phyloP scores from a whole-genome alignment of 2,113 vertebrate genomes.

The Antechinus stuartii region DNA sequence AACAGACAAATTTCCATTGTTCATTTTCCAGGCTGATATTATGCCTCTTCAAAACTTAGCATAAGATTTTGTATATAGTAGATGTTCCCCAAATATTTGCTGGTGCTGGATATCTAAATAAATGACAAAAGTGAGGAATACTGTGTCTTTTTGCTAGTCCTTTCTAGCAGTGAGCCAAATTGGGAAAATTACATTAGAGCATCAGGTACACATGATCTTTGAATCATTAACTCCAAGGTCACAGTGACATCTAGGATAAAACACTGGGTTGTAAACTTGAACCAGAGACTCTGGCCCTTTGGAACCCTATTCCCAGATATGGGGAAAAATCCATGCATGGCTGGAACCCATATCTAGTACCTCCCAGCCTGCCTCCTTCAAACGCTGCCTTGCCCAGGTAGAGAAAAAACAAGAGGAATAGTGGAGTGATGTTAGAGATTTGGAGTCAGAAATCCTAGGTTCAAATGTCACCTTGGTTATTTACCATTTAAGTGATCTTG shows the following conservation, averaged over 20 bases:
- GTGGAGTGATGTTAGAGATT: background rate
- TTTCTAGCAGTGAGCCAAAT: constrained; percentile 57
- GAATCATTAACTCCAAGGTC: constrained; percentile 67
- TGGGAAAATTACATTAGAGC: background rate
- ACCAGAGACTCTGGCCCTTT: constrained; percentile 74
- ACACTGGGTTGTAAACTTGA: constrained; percentile 62
- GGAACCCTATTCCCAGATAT: constrained; percentile 67
- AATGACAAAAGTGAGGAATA: background rate
- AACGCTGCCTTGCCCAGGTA: constrained; percentile 70
- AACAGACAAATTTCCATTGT: background rate
- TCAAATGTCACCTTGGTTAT: background rate
- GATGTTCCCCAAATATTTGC: background rate
- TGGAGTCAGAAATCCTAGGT: background rate
- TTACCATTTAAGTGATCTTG: background rate
- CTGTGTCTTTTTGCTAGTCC: constrained; percentile 59
- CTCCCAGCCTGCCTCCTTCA: constrained; percentile 50
- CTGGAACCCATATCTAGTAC: constrained; percentile 39
- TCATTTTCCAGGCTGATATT: background rate
- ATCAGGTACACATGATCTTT: constrained; percentile 22
- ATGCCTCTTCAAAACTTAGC: background rate
- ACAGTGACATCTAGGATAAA: constrained; percentile 36
- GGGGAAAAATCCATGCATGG: constrained; percentile 61
- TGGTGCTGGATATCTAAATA: background rate
- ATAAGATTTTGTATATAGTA: background rate
- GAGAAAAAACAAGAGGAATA: background rate